phyloP scores from a whole-genome alignment of 1,140 invertebrate genomes.

The Aphelenchoides avenae region DNA sequence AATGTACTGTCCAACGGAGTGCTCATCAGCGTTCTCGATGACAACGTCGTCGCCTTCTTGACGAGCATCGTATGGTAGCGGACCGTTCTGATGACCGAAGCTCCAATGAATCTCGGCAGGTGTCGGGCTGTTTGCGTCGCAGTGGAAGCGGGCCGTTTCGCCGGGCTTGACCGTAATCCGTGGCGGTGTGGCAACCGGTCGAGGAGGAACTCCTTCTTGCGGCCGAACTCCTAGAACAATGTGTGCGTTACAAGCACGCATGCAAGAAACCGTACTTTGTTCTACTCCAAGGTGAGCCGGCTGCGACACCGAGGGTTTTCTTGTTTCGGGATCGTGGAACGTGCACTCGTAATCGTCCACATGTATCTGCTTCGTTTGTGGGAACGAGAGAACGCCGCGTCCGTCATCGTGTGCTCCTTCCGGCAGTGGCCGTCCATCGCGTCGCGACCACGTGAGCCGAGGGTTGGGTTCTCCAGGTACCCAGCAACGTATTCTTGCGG shows the following conservation, averaged over 20 bases:
- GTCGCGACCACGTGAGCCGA: constrained; percentile 25
- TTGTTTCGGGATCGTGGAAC: constrained; percentile 26
- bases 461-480: constrained; percentile 42
- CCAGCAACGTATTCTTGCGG: constrained; percentile 51
- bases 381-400: constrained; percentile 35
- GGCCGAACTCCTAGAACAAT: background rate
- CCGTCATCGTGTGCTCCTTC: constrained; percentile 38
- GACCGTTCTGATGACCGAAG: constrained; percentile 35
- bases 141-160: constrained; percentile 51
- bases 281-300: constrained; percentile 36
- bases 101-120: constrained; percentile 53
- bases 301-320: constrained; percentile 34
- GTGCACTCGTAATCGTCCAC: constrained; percentile 53
- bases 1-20: constrained; percentile 47
- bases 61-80: constrained; percentile 45
- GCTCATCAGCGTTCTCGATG: constrained; percentile 43
- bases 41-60: constrained; percentile 53
- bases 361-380: constrained; percentile 21
- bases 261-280: background rate
- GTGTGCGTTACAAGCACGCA: background rate
- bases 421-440: constrained; percentile 37
- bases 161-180: constrained; percentile 50
- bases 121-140: constrained; percentile 48
- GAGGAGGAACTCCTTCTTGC: constrained; percentile 40
- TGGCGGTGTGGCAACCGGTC: constrained; percentile 54